A percentile compares a stretch with the other conserved stretches of the same genome.
These are phyloP conservation scores for Stegastes partitus DNA, from an alignment of 2,113 vertebrate species.

Conservation along the genomic window DNA sequence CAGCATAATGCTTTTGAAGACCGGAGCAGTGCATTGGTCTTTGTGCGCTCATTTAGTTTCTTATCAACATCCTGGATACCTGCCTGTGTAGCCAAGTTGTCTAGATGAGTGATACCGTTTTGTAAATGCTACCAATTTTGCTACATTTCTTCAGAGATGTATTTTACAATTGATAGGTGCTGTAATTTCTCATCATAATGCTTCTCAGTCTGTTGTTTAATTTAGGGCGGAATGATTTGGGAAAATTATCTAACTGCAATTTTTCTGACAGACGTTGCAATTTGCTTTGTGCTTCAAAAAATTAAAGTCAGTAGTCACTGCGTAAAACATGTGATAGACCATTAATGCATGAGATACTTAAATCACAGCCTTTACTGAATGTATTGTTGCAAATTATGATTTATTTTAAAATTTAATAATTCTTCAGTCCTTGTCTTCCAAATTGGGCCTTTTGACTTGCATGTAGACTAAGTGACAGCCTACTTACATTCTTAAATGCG, in stretches of 20 bases:
- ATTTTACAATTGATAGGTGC: neutral
- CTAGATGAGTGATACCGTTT: neutral
- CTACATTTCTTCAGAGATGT: neutral
- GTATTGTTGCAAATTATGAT: no score
- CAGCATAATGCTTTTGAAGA: slow-evolving; percentile 6
- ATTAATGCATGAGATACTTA: no score
- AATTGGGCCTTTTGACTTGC: neutral
- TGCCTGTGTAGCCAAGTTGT: neutral
- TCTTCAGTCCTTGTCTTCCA: neutral
- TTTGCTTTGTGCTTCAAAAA: no score
- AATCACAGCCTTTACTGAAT: no score
- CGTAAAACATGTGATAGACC: no score
- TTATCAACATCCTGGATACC: neutral
- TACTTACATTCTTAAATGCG: neutral
- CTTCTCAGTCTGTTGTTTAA: neutral
- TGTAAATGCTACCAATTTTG: neutral
- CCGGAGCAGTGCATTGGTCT: neutral
- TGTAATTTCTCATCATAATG: slow-evolving; percentile 3
- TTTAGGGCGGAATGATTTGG: no score
- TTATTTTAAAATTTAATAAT: no score
- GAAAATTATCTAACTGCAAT: no score
- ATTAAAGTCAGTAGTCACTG: no score
- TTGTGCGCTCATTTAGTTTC: neutral
- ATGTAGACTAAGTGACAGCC: neutral
- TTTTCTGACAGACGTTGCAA: no score